Evolutionary conservation across 2,113 vertebrate species (phyloP).

Genomic region (Calonectris borealis): DNA sequence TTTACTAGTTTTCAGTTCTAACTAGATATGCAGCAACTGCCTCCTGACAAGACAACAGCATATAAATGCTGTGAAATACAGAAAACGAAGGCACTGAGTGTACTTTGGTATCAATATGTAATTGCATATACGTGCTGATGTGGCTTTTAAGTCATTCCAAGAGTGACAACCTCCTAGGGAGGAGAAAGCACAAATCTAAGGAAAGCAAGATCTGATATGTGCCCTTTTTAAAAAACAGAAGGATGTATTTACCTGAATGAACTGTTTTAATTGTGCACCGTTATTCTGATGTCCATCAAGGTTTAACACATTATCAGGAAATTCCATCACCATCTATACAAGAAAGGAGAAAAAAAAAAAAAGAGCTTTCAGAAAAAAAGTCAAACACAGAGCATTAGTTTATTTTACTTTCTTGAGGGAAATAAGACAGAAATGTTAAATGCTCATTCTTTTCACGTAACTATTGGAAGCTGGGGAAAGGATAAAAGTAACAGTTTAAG

Average conservation of each 20-base stretch:
- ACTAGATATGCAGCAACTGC: background rate
- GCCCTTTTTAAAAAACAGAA: background rate
- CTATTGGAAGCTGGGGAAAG: background rate
- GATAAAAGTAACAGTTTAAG: background rate
- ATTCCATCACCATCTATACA: constrained; percentile 97
- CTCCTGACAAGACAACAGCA: background rate
- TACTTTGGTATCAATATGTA: background rate
- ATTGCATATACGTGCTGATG: background rate
- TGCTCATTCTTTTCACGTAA: background rate
- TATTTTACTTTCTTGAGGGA: background rate
- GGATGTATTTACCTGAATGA: constrained; percentile 85
- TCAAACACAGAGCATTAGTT: background rate
- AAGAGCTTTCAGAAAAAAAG: background rate
- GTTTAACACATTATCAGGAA: constrained; percentile 88
- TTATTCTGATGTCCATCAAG: constrained; percentile 89
- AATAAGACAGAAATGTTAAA: background rate
- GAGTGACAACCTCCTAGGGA: background rate
- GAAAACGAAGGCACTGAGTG: background rate
- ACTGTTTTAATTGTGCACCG: constrained; percentile 86
- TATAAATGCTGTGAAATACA: background rate
- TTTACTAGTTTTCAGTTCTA: background rate
- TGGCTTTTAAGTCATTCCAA: background rate
- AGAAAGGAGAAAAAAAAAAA: background rate
- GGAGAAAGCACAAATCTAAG: background rate
- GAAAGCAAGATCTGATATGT: background rate